Base-by-base conservation (phyloP, 1,140 invertebrate species). In the Drosophila pectinifera region DNA sequence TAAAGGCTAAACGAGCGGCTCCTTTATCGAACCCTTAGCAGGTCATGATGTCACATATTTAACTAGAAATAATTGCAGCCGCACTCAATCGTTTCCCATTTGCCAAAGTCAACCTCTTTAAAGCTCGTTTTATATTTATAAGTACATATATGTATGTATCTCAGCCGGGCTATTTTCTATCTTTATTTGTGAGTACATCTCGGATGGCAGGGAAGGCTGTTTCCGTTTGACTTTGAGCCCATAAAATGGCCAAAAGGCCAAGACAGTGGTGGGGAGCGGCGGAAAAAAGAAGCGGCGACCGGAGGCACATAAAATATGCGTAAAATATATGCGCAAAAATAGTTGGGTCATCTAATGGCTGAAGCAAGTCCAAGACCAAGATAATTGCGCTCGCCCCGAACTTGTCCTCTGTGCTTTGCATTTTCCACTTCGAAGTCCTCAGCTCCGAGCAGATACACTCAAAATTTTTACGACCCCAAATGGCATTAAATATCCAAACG, bases 301-400 rank as follows among this genome's bases (percentile, higher is more conserved):
- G 59, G 48, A 78, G 63, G 58, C 64, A 67, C 78, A 86, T 86
- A 82, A 86, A 86, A 88, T 86, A 76, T 88, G 79, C 83, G 75
- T 88, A 82, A 81, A 75, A 82, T 82, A 86, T 78, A 75, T 72
- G 51, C 61, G 70, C 48, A 80, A 80, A 82, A 85, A 85, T 88
- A 86, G 79, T 88, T 79, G 69, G 83, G 80, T 84, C 84, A 88
- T 82, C 83, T 88, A 88, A 88, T 89, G 81, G 84, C 80, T 83
- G 69, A 83, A 77, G 67, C 83, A 83, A 89, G 84, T 89, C 83
- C 78, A 88, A 74, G 46, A 48, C 68, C 49, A 70, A 77, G 84
- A 88, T 88, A 88, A 88, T 88, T 88, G 83, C 79, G 73, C 55
- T 24, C 22, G 26, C 62, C 31, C 53, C 67, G 57, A 88, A 73